These are phyloP conservation scores for Dissostichus mawsoni DNA, from an alignment of 2,113 vertebrate genomes.

Conservation along the genomic window DNA sequence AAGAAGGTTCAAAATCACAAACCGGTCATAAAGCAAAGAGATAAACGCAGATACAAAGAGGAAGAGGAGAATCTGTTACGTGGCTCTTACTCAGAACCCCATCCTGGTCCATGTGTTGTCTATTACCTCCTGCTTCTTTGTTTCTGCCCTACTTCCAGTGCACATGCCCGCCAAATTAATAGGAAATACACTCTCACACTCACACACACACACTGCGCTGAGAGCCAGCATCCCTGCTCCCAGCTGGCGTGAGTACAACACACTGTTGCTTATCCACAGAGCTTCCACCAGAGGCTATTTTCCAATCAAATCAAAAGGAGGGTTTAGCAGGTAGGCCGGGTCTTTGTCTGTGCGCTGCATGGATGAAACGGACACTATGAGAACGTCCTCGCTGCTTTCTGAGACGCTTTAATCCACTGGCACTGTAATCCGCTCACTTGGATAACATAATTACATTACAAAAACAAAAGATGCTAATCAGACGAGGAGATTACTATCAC, in stretches of 20 bases:
- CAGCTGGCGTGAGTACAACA: constrained; percentile 68
- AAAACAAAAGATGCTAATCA: constrained; percentile 64
- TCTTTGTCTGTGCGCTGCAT: constrained; percentile 59
- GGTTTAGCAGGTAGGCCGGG: constrained; percentile 74
- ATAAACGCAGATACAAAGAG: constrained; percentile 1
- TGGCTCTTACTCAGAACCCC: constrained; percentile 45
- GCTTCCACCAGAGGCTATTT: constrained; percentile 70
- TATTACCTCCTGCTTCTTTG: constrained; percentile 75
- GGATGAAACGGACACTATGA: constrained; percentile 70
- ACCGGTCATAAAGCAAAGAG: constrained; percentile 5
- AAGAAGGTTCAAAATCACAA: background rate
- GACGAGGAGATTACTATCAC: constrained; percentile 59
- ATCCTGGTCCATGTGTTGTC: constrained; percentile 75
- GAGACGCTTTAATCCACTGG: constrained; percentile 61
- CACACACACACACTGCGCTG: constrained; percentile 48
- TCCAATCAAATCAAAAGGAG: constrained; percentile 71
- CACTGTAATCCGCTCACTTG: constrained; percentile 65
- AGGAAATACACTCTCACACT: constrained; percentile 70
- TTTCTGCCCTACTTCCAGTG: constrained; percentile 78
- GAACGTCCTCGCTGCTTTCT: constrained; percentile 59
- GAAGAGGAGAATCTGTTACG: constrained; percentile 40
- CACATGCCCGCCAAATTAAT: constrained; percentile 76
- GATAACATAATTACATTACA: constrained; percentile 57
- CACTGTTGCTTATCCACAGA: constrained; percentile 66
- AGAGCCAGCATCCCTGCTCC: constrained; percentile 66